A percentile compares a stretch with the other conserved stretches of the same genome.
Evolutionary conservation across 2,113 vertebrate species (phyloP).

Genomic region (Columba janthina): DNA sequence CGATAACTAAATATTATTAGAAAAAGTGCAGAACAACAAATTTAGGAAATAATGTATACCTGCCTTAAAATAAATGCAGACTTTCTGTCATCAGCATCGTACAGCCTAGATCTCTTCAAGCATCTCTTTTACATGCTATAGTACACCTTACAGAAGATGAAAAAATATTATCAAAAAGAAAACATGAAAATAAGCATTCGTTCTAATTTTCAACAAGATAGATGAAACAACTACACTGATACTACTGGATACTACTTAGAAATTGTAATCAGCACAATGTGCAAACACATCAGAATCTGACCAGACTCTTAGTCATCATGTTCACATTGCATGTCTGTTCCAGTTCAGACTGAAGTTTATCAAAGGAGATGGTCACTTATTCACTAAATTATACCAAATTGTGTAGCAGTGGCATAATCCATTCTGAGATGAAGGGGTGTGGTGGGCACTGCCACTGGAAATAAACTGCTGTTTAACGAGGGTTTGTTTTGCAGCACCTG

Average conservation of each 20-base stretch:
- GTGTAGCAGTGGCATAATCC: not conserved
- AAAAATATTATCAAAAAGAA: not conserved
- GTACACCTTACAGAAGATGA: not conserved
- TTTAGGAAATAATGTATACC: not conserved
- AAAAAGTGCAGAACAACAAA: not conserved
- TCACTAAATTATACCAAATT: not conserved
- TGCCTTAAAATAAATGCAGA: not conserved
- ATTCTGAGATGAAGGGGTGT: not conserved
- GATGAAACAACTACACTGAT: not conserved
- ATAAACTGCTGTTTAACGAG: slow-evolving; percentile 32
- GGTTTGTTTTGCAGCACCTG: not conserved
- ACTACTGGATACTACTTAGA: not conserved
- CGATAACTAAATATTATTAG: not conserved
- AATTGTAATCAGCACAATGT: not conserved
- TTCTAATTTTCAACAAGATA: not conserved
- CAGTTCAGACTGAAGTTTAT: not conserved
- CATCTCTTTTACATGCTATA: not conserved
- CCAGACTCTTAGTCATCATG: not conserved
- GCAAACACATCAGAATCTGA: not conserved
- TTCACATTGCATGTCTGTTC: not conserved
- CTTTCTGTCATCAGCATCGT: not conserved
- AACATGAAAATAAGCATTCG: not conserved
- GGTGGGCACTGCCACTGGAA: not conserved
- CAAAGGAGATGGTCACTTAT: not conserved
- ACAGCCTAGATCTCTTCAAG: not conserved